Base-by-base conservation (phyloP, 1,140 invertebrate genomes). In the Drosophila yakuba region DNA sequence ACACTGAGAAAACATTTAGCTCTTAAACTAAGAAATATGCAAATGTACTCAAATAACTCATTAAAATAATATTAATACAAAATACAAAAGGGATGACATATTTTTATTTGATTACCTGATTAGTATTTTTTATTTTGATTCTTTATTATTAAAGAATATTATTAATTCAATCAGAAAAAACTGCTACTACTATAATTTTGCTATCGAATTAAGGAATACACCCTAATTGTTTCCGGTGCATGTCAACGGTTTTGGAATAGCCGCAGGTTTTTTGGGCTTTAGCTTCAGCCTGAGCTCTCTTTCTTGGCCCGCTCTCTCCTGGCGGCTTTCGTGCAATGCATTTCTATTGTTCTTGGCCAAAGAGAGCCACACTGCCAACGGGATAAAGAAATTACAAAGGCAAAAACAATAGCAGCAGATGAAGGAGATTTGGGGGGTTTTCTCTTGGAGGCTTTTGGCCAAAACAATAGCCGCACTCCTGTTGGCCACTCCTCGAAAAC, bases 401-500 rank as follows among this genome's bases (percentile, higher is more conserved):
- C 62, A 79, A 79, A 67, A 71, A 71, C 66, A 64, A 61, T 71
- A 23, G 25, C 14, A 12, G n/a, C 8, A 41, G 35, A 35, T 7
- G 12, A 28, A 32, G n/a, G 44, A 20, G n/a, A 32, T 17, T 10
- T n/a, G 36, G 15, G 45, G 47, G 28, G 61, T 7, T 35, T 12
- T 14, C 14, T 28, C 32, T 15, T 17, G 12, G 14, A 15, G 45
- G 38, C 15, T n/a, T n/a, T 25, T 57, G 52, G 67, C 72, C 47
- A 82, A 76, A 76, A 74, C 50, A 74, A 57, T 67, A 50, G 62
- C 68, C 72, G 67, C 64, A 72, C 83, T 82, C 79, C 83, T 86
- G 83, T 88, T 86, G 75, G 83, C 75, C 83, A 86, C 83, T 86
- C 83, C 83, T 88, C 81, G 84, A 60, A 73, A 80, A 77, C 84